Percentiles rank a stretch among this genome's conserved stretches.
phyloP scores from a whole-genome alignment of 1,140 invertebrate species.

The Platyscapa corneri region DNA sequence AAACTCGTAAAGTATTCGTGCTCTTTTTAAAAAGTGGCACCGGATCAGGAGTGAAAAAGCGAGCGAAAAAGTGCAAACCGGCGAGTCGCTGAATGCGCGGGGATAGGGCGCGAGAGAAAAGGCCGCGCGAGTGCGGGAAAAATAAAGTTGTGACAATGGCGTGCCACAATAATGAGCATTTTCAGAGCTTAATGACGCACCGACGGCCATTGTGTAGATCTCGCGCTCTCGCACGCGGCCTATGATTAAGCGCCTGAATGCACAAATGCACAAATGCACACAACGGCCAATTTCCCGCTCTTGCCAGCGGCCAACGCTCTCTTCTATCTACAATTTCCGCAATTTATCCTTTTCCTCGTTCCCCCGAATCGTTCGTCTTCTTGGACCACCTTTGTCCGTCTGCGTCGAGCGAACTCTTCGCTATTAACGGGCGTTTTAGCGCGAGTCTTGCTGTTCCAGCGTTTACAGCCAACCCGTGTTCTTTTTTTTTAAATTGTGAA shows the following conservation, averaged over 20 bases:
- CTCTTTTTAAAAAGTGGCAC: conserved; percentile 32
- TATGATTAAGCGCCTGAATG: conserved; percentile 13
- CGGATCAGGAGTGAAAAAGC: background rate
- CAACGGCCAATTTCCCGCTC: conserved; percentile 22
- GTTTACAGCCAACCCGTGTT: too few relatives aligned
- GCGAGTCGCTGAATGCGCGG: background rate
- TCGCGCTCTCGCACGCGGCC: background rate
- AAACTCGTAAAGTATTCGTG: conserved; percentile 11
- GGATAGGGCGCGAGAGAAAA: background rate
- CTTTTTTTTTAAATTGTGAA: too few relatives aligned
- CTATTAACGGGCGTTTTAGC: too few relatives aligned
- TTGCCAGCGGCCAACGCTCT: background rate
- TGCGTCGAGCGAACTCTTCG: too few relatives aligned
- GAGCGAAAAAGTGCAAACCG: background rate
- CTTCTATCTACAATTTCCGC: background rate
- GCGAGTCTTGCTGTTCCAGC: too few relatives aligned
- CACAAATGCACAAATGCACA: background rate
- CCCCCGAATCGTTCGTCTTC: too few relatives aligned
- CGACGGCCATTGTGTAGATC: conserved; percentile 36
- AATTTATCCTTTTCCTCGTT: background rate
- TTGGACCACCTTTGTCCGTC: too few relatives aligned
- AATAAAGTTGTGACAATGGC: conserved; percentile 40
- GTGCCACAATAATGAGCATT: conserved; percentile 50
- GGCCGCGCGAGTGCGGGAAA: conserved; percentile 27
- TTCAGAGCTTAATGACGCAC: conserved; percentile 46